Evolutionary conservation across 1,140 invertebrate species (phyloP), one percentile per base, ranked within the genome.

Genomic region (silkworm (Bombyx mori)): DNA sequence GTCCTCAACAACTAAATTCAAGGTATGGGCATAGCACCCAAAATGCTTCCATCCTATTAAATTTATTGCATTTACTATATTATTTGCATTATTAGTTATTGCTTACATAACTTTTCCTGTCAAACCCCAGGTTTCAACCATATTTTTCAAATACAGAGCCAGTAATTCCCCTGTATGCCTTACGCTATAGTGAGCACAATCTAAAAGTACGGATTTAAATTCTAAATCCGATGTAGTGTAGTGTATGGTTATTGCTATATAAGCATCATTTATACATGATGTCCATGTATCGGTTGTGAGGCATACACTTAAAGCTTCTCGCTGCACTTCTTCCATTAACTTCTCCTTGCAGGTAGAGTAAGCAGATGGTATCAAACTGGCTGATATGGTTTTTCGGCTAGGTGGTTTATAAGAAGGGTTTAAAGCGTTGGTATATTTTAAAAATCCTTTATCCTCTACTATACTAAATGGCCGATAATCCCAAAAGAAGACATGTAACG

Each of bases 31-130:
- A 54, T 43, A 54, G 42, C 57, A 59, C 22, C 57, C 57, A 59
- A 53, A 59, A 44, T 59, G 52, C 42, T 59, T 59, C 57, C 57
- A 54, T 50, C 9, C 45, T 48, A 43, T 18, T 42, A 22, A 47
- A 49, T 59, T 50, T 43, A 59, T 59, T 12, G 52, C 52, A 9
- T 53, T 59, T 49, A 59, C 57, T 42, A 54, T 54, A 59, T 59
- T 54, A 7, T 44, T 18, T 44, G 57, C 57, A 54, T 59, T 59
- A 26, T 59, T 52, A 8, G 52, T 52, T 49, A 59, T 59, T 7
- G 52, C 57, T 35, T 54, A 59, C 5, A 45, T 59, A 9, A 59
- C 57, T 46, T 59, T 59, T 42, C 50, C 10, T 49, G 26, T 54
- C 45, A 54, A 48, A 54, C 50, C 44, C 26, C 44, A 59, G 8